Base-by-base conservation (phyloP, 2,888 invertebrate genomes). In the Drepanosiphum platanoidis region DNA sequence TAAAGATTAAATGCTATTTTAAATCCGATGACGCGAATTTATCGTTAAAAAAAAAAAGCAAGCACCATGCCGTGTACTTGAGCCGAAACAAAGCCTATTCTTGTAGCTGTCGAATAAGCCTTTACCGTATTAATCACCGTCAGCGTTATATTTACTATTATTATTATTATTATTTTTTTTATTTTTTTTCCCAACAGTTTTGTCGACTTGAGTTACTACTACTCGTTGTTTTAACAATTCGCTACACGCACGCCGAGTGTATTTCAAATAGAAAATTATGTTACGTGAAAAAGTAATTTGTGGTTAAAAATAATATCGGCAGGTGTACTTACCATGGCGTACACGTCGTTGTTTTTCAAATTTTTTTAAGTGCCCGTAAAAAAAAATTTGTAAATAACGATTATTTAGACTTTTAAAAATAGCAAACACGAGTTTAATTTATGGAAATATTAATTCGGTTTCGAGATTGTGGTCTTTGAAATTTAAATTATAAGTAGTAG, bases 301-400 rank as follows among this genome's bases (percentile, higher is more conserved):
- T n/a, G 34, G 75, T 75, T 75, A 58, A 75, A 75, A 77, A 77
- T 39, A 61, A 39, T 77, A 61, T 27, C 27, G 32, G 22, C 34
- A 46, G n/a, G n/a, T n/a, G 9, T 46, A 3, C 46, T 74, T 74
- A 36, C 4, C 27, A 74, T 1, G 18, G 22, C 13, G 5, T 30
- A 27, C 18, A 42, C 18, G 42, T 42, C 36, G 13, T 70, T 11
- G 13, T 5, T 39, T 27, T 39, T 27, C 8, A 71, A n/a, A n/a
- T n/a, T n/a, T n/a, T 27, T 71, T 70, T 2, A 39, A 71, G 13
- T 36, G 15, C 15, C 8, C 15, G 27, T 7, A n/a, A 39, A 39
- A 34, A 68, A 34, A 39, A 52, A 52, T 5, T 39, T 39, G 5
- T 39, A 2, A 13, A 71, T 15, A 39, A 71, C n/a, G 8, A 0